Evolutionary conservation across 2,797 vertebrate genomes (phyloP).

Genomic region (Pristis pectinata): DNA sequence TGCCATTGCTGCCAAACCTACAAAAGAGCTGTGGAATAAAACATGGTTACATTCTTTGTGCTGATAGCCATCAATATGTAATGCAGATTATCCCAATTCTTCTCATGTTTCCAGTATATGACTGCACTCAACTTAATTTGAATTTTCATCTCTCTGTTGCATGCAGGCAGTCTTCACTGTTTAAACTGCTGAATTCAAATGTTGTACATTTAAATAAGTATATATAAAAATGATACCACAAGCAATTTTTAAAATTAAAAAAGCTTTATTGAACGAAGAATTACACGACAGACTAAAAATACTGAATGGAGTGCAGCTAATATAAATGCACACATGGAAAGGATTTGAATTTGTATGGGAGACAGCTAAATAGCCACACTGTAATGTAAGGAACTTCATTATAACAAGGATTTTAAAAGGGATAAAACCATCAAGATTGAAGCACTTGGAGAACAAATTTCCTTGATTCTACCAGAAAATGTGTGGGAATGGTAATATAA

Average conservation of each 20-base stretch:
- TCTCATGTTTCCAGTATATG: constrained; percentile 64
- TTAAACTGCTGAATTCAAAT: constrained; percentile 31
- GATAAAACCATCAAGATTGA: neutral
- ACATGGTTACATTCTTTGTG: constrained; percentile 63
- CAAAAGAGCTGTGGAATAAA: constrained; percentile 68
- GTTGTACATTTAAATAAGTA: constrained; percentile 33
- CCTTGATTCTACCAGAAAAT: neutral
- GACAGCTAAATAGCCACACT: neutral
- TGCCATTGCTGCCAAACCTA: constrained; percentile 66
- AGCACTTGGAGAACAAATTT: neutral
- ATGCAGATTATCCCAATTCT: constrained; percentile 66
- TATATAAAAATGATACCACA: constrained; percentile 12
- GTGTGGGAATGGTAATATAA: neutral
- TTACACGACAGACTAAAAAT: neutral
- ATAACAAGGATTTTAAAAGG: neutral
- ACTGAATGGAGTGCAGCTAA: neutral
- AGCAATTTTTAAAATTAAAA: constrained; percentile 10
- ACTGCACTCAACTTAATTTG: constrained; percentile 72
- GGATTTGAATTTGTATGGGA: neutral
- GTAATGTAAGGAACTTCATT: neutral
- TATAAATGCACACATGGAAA: neutral
- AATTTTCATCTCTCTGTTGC: constrained; percentile 73
- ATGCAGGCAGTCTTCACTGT: constrained; percentile 64
- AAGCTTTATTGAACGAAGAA: constrained; percentile 6
- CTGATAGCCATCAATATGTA: constrained; percentile 79